Percentiles rank a stretch among this genome's conserved stretches.
Conservation (phyloP, 2,113 vertebrate genomes). For the Beaufortia kweichowensis region DNA sequence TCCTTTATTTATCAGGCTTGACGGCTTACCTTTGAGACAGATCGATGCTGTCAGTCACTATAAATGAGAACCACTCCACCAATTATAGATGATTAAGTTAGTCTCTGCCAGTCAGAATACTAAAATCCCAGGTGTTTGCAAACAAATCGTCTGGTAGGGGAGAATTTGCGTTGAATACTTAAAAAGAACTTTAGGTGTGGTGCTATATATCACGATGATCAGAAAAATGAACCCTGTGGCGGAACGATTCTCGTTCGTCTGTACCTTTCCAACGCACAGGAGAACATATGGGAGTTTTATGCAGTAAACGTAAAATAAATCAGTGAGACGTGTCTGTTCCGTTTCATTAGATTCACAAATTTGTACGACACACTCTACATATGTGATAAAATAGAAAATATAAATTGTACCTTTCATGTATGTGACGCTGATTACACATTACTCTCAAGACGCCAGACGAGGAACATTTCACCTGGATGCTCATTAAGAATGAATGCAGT, state of each 20-base stretch:
- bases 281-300: conserved; percentile 38
- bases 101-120: conserved; percentile 48
- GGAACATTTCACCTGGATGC: not conserved
- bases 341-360: conserved; percentile 33
- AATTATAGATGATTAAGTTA: conserved; percentile 61
- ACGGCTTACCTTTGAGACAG: conserved; percentile 53
- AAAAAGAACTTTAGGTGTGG: conserved; percentile 20
- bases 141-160: conserved; percentile 10
- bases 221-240: conserved; percentile 2
- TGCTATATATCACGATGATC: conserved; percentile 3
- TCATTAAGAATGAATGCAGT: not conserved
- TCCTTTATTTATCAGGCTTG: conserved; percentile 53
- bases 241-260: conserved; percentile 13
- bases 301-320: conserved; percentile 35
- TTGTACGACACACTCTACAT: not conserved
- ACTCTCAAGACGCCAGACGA: not conserved
- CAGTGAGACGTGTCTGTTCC: conserved; percentile 32
- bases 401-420: not conserved
- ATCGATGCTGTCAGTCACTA: conserved; percentile 58
- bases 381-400: conserved; percentile 12
- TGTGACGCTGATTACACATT: no score
- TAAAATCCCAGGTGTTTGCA: conserved; percentile 39
- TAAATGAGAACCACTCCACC: conserved; percentile 58
- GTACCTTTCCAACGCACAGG: not conserved
- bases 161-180: conserved; percentile 37